Conservation (phyloP, 2,888 invertebrate genomes). For the Apamea sordens region DNA sequence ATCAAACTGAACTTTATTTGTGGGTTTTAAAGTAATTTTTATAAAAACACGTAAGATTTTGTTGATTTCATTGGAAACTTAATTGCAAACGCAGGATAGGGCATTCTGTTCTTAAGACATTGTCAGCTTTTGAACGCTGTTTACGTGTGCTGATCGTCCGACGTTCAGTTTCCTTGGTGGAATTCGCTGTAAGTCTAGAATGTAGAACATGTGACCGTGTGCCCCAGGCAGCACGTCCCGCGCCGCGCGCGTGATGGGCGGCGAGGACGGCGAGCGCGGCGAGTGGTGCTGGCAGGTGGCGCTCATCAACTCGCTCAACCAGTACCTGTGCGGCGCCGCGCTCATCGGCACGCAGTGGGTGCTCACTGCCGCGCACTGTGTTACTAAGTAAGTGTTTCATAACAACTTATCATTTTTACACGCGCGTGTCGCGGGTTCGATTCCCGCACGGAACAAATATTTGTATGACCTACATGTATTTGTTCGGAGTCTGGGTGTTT, state of each 20-base stretch:
- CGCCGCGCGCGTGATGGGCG: slow-evolving; percentile 94
- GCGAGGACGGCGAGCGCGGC: slow-evolving; percentile 96
- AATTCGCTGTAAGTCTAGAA: neutral
- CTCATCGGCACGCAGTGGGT: slow-evolving; percentile 98
- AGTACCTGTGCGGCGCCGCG: slow-evolving; percentile 98
- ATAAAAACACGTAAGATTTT: neutral
- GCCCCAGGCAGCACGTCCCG: slow-evolving; percentile 75
- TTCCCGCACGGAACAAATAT: too few relatives aligned
- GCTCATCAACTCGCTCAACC: slow-evolving; percentile 97
- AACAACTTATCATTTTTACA: too few relatives aligned
- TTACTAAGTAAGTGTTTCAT: slow-evolving; percentile 94
- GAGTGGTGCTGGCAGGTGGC: slow-evolving; percentile 99
- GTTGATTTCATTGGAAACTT: neutral
- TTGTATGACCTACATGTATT: too few relatives aligned
- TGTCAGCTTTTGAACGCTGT: too few relatives aligned
- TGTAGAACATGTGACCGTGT: rapidly evolving
- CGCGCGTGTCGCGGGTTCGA: too few relatives aligned
- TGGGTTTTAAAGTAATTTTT: neutral
- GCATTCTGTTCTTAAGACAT: too few relatives aligned
- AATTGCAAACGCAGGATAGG: neutral
- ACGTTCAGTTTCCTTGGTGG: neutral
- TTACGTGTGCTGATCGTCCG: too few relatives aligned
- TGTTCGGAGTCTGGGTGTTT: too few relatives aligned
- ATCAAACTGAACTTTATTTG: neutral
- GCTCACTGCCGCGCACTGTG: slow-evolving; percentile 97